Conservation (phyloP, 2,888 invertebrate species). For the Spicauda simplicius region DNA sequence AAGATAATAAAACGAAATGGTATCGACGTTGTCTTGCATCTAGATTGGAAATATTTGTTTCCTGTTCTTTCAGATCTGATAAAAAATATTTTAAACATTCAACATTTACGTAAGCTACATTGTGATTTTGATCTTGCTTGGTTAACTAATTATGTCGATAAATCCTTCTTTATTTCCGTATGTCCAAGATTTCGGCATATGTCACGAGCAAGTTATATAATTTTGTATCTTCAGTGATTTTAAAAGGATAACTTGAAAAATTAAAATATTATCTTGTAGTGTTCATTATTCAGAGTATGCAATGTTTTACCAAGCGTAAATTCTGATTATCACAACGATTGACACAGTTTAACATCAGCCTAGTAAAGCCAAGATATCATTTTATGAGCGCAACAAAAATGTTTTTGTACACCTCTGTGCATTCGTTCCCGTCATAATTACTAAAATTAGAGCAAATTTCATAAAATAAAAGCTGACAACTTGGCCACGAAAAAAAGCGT, state of each 20-base stretch:
- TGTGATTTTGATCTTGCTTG: slow-evolving; percentile 4
- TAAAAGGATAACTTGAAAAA: no score
- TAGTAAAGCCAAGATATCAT: neutral
- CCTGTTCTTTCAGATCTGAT: slow-evolving; percentile 17
- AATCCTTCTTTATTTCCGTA: neutral
- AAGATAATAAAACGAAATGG: slow-evolving; percentile 33
- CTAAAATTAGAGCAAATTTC: slow-evolving; percentile 17
- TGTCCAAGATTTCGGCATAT: neutral
- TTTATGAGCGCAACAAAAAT: neutral
- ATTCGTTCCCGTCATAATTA: slow-evolving; percentile 14
- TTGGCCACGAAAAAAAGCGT: slow-evolving; percentile 40
- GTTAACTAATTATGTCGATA: neutral
- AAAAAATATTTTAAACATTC: slow-evolving; percentile 2
- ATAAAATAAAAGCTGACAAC: slow-evolving; percentile 29
- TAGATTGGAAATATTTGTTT: slow-evolving; percentile 32
- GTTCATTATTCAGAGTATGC: no score
- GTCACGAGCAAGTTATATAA: neutral
- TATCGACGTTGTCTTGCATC: slow-evolving; percentile 33
- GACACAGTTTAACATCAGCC: neutral
- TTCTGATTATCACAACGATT: neutral
- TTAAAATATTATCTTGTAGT: no score
- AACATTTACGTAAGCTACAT: slow-evolving; percentile 5
- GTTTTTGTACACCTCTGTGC: neutral
- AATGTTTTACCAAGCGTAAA: neutral
- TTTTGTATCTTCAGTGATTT: no score